A percentile compares a stretch with the other conserved stretches of the same genome.
Conservation (phyloP, 2,113 vertebrate genomes). For the Boulengeromyrus knoepffleri region DNA sequence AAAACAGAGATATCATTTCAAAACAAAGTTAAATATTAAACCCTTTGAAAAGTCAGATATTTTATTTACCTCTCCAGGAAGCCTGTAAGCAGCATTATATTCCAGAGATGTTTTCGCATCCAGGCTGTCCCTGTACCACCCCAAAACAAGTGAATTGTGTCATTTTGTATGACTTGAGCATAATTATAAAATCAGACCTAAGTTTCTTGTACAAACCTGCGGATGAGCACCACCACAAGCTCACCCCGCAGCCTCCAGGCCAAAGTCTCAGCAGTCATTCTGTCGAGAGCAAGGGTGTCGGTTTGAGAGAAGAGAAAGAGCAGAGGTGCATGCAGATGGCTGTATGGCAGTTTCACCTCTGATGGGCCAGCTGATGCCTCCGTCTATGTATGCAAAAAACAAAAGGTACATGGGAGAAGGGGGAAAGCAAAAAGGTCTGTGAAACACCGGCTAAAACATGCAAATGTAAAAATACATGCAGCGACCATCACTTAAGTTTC, state of each 20-base stretch:
- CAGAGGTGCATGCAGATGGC: conserved; percentile 75
- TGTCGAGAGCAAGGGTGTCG: conserved; percentile 69
- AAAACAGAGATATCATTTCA: conserved; percentile 1
- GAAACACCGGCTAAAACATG: background rate
- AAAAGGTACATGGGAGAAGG: background rate
- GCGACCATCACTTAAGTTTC: background rate
- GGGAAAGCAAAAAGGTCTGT: background rate
- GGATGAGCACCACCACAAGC: conserved; percentile 74
- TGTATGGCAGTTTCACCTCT: conserved; percentile 63
- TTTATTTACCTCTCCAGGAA: conserved; percentile 50
- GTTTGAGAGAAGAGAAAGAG: conserved; percentile 79
- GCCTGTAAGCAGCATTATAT: conserved; percentile 59
- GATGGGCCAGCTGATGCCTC: conserved; percentile 75
- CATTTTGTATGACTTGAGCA: background rate
- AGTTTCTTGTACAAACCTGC: conserved; percentile 59
- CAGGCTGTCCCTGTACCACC: conserved; percentile 47
- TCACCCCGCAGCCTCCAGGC: conserved; percentile 80
- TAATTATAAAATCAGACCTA: background rate
- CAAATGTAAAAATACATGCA: background rate
- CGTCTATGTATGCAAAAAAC: conserved; percentile 48
- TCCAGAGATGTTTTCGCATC: conserved; percentile 47
- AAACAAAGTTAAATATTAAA: background rate
- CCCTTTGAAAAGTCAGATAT: background rate
- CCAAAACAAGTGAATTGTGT: background rate
- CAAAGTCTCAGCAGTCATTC: conserved; percentile 66